A percentile compares a stretch with the other conserved stretches of the same genome.
These are phyloP conservation scores for Stenchaetothrips biformis DNA, from an alignment of 2,888 invertebrate genomes.

Conservation along the genomic window DNA sequence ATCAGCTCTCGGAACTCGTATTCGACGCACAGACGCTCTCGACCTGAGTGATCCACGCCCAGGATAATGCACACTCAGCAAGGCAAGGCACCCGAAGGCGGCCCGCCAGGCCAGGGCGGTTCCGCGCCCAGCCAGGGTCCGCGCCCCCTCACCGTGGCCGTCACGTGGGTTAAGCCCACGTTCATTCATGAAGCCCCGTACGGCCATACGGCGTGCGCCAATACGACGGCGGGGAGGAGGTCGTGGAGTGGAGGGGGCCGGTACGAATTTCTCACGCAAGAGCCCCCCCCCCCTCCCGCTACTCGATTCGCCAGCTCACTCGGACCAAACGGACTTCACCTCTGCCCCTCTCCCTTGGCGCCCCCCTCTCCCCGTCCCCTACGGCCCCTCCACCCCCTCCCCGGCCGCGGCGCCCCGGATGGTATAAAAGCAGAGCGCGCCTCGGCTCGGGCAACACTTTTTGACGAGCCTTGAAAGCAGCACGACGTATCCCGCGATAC, in stretches of 20 bases:
- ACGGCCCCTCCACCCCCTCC: background rate
- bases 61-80: too few relatives aligned
- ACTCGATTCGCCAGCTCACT: background rate
- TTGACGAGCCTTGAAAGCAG: conserved; percentile 5
- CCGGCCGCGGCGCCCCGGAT: background rate
- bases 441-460: background rate
- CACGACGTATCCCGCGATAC: background rate
- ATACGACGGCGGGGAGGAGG: too few relatives aligned
- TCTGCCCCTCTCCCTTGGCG: background rate
- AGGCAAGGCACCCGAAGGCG: too few relatives aligned
- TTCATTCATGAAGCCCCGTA: background rate
- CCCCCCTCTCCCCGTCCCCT: background rate
- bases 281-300: background rate
- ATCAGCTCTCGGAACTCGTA: too few relatives aligned
- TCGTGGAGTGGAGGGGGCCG: too few relatives aligned
- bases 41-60: too few relatives aligned
- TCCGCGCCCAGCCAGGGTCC: too few relatives aligned
- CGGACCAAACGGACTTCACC: background rate
- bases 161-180: background rate
- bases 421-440: background rate
- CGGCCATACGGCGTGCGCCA: background rate
- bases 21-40: too few relatives aligned
- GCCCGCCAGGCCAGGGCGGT: too few relatives aligned
- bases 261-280: too few relatives aligned
- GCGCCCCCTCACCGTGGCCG: too few relatives aligned